Evolutionary conservation across 1,140 invertebrate species (phyloP), one percentile per base, ranked within the genome.

Genomic region (Camponotus floridanus): DNA sequence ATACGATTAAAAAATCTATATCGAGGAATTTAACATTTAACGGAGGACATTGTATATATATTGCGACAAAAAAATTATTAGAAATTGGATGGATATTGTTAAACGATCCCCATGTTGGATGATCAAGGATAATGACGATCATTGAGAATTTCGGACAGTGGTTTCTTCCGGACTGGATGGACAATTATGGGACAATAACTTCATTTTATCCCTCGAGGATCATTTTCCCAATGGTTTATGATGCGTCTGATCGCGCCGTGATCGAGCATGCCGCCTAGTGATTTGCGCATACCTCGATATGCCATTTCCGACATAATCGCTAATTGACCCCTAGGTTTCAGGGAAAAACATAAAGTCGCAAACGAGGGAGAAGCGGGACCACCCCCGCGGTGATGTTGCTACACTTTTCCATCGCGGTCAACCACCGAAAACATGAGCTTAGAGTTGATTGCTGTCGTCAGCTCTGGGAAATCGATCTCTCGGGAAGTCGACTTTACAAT

Each of bases 181-280:
- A 45, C 88, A 26, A 87, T 89, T 79, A 89, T 76, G 31, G 48
- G 79, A 85, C 80, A 87, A 90, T 90, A 87, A 90, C 89, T 90
- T 90, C 64, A 90, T 90, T 90, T 83, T 36, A 55, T 21, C 55
- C 33, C 26, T 51, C 48, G 15, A 21, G 42, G 7, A 62, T 18
- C 39, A 57, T 57, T 85, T 85, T 71, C 45, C 57, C 61, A 26
- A 71, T 86, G 64, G 55, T 67, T 68, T 45, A 39, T 62, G 45
- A 36, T 80, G 80, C 61, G 87, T 89, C 84, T 86, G 89, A 90
- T 81, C 89, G 39, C 73, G 64, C 70, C 86, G 64, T 57, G 78
- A 18, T 15, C 55, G 55, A 45, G 15, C 84, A 21, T 26, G 89
- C 89, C 89, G 88, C 88, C 88, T 86, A 90, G 88, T 90, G 85